Evolutionary conservation across 2,797 vertebrate genomes (phyloP).

Genomic region (Rhynchotus rufescens): DNA sequence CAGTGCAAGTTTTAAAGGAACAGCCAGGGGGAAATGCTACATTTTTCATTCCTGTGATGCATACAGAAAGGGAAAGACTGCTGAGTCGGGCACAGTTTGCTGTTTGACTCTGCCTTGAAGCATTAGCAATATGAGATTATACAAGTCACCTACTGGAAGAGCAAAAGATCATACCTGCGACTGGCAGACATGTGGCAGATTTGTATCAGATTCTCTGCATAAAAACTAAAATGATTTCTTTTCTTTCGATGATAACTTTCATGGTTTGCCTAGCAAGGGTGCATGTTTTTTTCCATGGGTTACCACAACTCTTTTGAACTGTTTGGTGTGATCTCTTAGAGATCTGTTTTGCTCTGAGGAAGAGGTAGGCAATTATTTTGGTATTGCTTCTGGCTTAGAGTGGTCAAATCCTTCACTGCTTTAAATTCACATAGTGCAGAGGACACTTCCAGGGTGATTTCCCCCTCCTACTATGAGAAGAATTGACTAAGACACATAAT

Average conservation of each 20-base stretch:
- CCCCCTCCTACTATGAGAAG: not conserved
- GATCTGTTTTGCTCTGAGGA: not conserved
- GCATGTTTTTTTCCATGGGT: not conserved
- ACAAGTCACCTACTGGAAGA: constrained; percentile 37
- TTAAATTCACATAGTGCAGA: not conserved
- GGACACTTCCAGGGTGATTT: not conserved
- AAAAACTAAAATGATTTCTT: not conserved
- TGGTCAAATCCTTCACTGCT: not conserved
- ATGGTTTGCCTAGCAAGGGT: not conserved
- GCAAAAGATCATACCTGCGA: constrained; percentile 5
- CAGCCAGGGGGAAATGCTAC: not conserved
- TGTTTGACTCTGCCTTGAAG: constrained; percentile 27
- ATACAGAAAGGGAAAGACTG: constrained; percentile 32
- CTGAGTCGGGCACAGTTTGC: constrained; percentile 25
- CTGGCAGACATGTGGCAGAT: not conserved
- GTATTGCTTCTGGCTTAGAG: not conserved
- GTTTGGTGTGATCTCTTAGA: not conserved
- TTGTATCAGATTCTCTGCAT: not conserved
- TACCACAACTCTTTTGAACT: not conserved
- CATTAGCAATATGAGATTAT: constrained; percentile 32
- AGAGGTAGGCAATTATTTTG: not conserved
- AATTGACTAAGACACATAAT: not conserved
- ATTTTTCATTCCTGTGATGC: constrained; percentile 3
- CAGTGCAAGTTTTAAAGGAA: not conserved
- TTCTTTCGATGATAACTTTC: constrained; percentile 4